These are phyloP conservation scores for Maniola jurtina DNA, from an alignment of 1,140 invertebrate species.

Conservation along the genomic window DNA sequence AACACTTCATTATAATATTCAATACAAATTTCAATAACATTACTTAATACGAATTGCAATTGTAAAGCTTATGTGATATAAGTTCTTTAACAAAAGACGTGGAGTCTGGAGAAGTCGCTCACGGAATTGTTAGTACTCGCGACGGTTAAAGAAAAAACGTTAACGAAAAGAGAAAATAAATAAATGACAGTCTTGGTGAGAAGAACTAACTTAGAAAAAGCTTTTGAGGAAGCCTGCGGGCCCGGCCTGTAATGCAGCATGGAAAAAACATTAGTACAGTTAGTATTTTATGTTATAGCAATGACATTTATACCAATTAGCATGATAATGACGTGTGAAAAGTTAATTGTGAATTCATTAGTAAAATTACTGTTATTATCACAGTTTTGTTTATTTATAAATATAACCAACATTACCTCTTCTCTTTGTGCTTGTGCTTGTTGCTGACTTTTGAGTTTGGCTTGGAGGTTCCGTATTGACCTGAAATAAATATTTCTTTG, in stretches of 20 bases:
- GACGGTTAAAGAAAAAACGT: constrained; percentile 64
- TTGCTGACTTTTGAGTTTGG: constrained; percentile 89
- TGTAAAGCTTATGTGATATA: constrained; percentile 64
- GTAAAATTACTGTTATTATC: background rate
- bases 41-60: constrained; percentile 65
- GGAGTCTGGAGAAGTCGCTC: constrained; percentile 56
- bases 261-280: constrained; percentile 56
- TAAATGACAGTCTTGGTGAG: constrained; percentile 75
- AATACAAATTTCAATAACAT: constrained; percentile 67
- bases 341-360: background rate
- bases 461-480: constrained; percentile 92
- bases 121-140: constrained; percentile 47
- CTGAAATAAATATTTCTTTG: constrained; percentile 75
- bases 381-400: background rate
- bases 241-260: constrained; percentile 82
- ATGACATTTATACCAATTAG: too few species aligned
- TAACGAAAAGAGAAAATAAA: constrained; percentile 70
- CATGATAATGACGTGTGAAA: background rate
- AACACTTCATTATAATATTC: constrained; percentile 71
- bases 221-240: constrained; percentile 93
- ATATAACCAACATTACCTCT: constrained; percentile 62
- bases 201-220: constrained; percentile 87
- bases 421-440: constrained; percentile 83
- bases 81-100: constrained; percentile 56
- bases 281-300: constrained; percentile 32